Conservation (phyloP, 2,113 vertebrate species). For the Erinaceus europaeus region DNA sequence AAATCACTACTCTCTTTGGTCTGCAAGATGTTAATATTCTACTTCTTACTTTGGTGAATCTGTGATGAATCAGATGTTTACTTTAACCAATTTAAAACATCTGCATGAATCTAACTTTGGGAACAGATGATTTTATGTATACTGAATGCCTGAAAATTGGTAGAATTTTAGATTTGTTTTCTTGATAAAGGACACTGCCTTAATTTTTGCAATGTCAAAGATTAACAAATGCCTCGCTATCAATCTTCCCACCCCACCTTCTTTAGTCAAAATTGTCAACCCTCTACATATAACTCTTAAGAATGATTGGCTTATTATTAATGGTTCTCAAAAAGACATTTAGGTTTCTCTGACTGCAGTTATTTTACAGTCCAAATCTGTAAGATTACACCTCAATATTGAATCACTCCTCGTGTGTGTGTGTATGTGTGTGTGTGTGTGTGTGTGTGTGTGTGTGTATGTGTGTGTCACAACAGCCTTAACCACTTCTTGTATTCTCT, state of each 20-base stretch:
- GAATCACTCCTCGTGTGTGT: no score
- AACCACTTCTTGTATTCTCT: neutral
- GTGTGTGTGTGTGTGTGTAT: no score
- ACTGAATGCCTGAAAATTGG: neutral
- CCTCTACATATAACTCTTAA: neutral
- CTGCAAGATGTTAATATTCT: neutral
- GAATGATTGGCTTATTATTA: neutral
- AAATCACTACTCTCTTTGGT: neutral
- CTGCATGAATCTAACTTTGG: constrained; percentile 3
- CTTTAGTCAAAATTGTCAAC: neutral
- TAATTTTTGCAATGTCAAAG: constrained; percentile 1
- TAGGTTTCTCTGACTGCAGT: neutral
- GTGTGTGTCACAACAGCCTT: neutral
- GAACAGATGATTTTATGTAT: neutral
- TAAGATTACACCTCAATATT: no score
- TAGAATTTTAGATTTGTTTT: constrained; percentile 25
- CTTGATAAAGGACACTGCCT: neutral
- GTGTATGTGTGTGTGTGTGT: no score
- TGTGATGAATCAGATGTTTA: constrained; percentile 20
- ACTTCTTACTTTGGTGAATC: neutral
- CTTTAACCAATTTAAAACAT: neutral
- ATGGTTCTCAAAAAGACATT: neutral
- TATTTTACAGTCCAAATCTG: no score
- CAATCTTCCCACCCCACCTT: neutral
- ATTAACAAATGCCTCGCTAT: neutral